Percentiles rank a stretch among this genome's conserved stretches.
These are phyloP conservation scores for Malacoraja senta DNA, from an alignment of 2,797 vertebrate genomes.

Conservation along the genomic window DNA sequence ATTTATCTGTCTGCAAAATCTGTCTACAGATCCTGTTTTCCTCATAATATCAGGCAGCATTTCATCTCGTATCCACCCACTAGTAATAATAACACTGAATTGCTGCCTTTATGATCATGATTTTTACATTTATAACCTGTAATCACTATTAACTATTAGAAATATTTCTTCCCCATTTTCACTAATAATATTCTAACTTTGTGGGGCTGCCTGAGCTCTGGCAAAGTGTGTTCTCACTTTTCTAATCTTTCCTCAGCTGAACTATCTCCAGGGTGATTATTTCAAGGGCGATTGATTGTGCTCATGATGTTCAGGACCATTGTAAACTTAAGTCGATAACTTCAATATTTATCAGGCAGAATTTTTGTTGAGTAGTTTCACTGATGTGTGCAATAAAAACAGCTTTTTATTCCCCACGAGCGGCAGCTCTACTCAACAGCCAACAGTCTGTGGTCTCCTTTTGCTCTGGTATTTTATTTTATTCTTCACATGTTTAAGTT, in stretches of 20 bases:
- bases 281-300: neutral
- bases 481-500: no score
- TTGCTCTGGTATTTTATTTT: no score
- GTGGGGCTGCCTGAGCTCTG: neutral
- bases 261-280: neutral
- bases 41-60: neutral
- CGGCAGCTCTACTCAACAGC: no score
- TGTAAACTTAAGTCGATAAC: neutral
- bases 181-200: neutral
- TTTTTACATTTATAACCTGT: neutral
- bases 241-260: neutral
- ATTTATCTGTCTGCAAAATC: neutral
- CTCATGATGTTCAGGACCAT: neutral
- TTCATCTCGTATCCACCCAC: neutral
- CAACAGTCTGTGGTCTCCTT: no score
- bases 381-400: slow-evolving; percentile 41
- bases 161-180: neutral
- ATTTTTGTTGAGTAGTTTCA: neutral
- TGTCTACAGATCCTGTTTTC: neutral
- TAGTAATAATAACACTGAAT: neutral
- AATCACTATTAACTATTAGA: neutral
- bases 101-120: neutral
- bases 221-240: neutral
- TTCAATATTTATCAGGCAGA: neutral
- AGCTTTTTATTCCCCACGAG: no score